Percentiles rank a stretch among this genome's conserved stretches.
These are phyloP conservation scores for Gopherus flavomarginatus DNA, from an alignment of 2,113 vertebrate genomes.

Conservation along the genomic window DNA sequence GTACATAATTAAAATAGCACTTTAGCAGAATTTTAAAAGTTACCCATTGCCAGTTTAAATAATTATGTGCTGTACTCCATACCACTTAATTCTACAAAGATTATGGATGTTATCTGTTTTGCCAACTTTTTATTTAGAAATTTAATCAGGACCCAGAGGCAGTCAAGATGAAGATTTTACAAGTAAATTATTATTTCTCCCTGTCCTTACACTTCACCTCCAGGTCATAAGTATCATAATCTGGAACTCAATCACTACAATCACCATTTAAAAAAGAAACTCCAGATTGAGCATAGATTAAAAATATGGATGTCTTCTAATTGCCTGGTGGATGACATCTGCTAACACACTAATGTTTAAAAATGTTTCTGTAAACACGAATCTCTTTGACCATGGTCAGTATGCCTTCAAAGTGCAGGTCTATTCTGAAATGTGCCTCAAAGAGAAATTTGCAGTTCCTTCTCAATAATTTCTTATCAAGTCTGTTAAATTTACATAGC, in stretches of 20 bases:
- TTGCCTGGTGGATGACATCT: not conserved
- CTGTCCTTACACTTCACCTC: not conserved
- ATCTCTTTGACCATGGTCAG: not conserved
- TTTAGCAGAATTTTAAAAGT: not conserved
- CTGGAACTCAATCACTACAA: not conserved
- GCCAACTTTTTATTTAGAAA: not conserved
- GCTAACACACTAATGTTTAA: not conserved
- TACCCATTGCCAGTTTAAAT: not conserved
- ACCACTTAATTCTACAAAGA: not conserved
- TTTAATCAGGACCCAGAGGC: not conserved
- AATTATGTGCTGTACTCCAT: not conserved
- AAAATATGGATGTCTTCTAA: not conserved
- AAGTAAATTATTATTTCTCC: not conserved
- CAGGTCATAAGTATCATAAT: not conserved
- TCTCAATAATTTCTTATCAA: not conserved
- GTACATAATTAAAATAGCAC: not conserved
- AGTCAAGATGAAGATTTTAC: not conserved
- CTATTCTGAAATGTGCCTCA: not conserved
- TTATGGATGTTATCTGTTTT: not conserved
- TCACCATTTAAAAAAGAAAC: not conserved
- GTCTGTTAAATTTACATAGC: not conserved
- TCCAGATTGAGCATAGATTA: not conserved
- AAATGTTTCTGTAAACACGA: not conserved
- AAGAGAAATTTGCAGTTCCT: not conserved
- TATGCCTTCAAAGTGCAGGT: not conserved